Base-by-base conservation (phyloP, 2,888 invertebrate species). In the Cephonodes hylas region DNA sequence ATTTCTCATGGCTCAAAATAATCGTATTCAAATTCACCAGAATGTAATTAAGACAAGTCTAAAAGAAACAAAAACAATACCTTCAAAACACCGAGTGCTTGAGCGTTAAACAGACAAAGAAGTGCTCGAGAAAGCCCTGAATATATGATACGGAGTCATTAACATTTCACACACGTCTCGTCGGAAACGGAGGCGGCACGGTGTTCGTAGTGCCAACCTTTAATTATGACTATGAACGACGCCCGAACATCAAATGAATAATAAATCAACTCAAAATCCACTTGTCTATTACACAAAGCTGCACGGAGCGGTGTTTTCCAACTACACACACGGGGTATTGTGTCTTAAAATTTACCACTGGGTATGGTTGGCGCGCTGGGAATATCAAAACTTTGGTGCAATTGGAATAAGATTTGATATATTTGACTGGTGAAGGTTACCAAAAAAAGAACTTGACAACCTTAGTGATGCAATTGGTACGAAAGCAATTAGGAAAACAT, bases 251-350 rank as follows among this genome's bases (percentile, higher is more conserved):
- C 38, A 31, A 46, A 58, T 62, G 45, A 62, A 62, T 62, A 62
- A 62, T 62, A 58, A 58, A 62, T 58, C 58, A 62, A 25, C 57
- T 45, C 61, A 38, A 38, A 56, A 46, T 38, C 58, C 61, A 58
- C 58, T 62, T 46, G 34, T 46, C 58, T 62, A 42, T 46, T 58
- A 46, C 46, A 57, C 45, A 58, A 58, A 62, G 58, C 34, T 23
- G 34, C 58, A 46, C 10, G 45, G 61, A 38, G 58, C 45, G 58
- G 38, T 46, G 58, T 58, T 46, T 62, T 58, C 61, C 45, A 46
- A 34, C 58, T 62, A 46, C 22, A 38, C 44, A 25, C n/a, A 25
- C 53, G 42, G 22, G 13, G 53, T 22, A 27, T 42, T 44, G 56
- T 56, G 44, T 53, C 25, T 38, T 38, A 27, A 25, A 60, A n/a